Evolutionary conservation across 2,797 vertebrate species (phyloP), one percentile per base, ranked within the genome.

Genomic region (Schizopygopsis malacanthus): DNA sequence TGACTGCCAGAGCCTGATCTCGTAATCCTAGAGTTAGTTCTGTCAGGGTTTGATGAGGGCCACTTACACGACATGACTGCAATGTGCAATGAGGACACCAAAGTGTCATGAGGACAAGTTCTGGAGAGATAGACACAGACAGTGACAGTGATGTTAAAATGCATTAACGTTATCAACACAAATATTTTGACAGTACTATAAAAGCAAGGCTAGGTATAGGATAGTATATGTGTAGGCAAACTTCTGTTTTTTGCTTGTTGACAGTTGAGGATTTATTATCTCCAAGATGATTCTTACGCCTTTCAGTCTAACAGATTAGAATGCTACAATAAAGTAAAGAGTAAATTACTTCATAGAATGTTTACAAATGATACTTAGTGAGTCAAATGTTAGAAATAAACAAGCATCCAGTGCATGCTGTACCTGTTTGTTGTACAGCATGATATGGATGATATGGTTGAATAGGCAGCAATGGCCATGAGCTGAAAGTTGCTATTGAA

Each of bases 351-450:
- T 72, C 33, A 72, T 25, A 4, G 25, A 72, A 20, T 69, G 16
- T 8, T 70, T 50, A 10, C 39, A n/a, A 15, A 71, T 45, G 6
- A 45, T 11, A 45, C 41, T 45, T 45, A 73, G 43, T 47, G 15
- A 76, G 16, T 33, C 6, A 16, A 33, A 75, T 25, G 70, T 72
- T 25, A 72, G n/a, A 43, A 28, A 8, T 73, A 28, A 45, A 45
- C 43, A 45, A 73, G 13, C 43, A 76, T 41, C 20, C 8, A 12
- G 10, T 13, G 15, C 25, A 65, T 4, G 11, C 56, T 39, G 81
- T 91, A 96, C 96, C 95, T 97, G 96, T 88, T 96, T 97, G 91
- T 98, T 97, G 91, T 86, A 78, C 39, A 86, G 77, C 45, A 84
- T 45, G 43, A 45, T 45, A 20, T 84, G 75, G 33, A 87, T 87